Percentiles rank a stretch among this genome's conserved stretches.
Evolutionary conservation across 2,797 vertebrate genomes (phyloP).

Genomic region (Leptoclinus maculatus): DNA sequence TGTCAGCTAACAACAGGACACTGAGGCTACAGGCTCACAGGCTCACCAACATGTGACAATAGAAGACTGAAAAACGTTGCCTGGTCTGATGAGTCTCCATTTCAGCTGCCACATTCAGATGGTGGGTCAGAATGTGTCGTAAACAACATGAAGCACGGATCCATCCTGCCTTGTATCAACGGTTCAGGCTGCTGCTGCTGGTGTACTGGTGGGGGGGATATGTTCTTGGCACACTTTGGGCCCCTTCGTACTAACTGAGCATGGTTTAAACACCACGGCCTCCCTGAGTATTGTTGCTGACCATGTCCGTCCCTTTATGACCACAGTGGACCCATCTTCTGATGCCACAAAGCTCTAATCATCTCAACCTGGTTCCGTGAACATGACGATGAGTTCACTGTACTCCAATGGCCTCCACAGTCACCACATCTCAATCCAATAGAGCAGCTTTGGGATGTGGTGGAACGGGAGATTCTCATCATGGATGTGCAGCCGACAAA

Average conservation of each 20-base stretch:
- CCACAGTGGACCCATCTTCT: slow-evolving; percentile 36
- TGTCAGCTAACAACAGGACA: no score
- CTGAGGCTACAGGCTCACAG: no score
- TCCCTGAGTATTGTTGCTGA: neutral
- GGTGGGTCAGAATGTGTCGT: slow-evolving; percentile 51
- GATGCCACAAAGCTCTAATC: slow-evolving; percentile 35
- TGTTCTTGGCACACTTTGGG: no score
- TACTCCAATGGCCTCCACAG: neutral
- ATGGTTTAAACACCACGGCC: neutral
- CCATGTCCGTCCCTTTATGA: neutral
- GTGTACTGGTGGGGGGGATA: no score
- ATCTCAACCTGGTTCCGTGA: neutral
- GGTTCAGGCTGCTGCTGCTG: neutral
- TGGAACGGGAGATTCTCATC: neutral
- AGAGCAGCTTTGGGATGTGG: neutral
- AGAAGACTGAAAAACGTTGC: no score
- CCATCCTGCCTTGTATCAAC: neutral
- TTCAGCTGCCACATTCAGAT: slow-evolving; percentile 37
- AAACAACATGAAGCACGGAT: slow-evolving; percentile 52
- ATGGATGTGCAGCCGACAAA: slow-evolving; percentile 67
- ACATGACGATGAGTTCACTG: neutral
- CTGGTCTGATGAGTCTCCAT: no score
- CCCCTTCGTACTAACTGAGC: neutral
- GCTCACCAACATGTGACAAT: no score
- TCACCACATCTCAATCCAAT: neutral